Evolutionary conservation across 2,888 invertebrate genomes (phyloP).

Genomic region (Polietes domitor): DNA sequence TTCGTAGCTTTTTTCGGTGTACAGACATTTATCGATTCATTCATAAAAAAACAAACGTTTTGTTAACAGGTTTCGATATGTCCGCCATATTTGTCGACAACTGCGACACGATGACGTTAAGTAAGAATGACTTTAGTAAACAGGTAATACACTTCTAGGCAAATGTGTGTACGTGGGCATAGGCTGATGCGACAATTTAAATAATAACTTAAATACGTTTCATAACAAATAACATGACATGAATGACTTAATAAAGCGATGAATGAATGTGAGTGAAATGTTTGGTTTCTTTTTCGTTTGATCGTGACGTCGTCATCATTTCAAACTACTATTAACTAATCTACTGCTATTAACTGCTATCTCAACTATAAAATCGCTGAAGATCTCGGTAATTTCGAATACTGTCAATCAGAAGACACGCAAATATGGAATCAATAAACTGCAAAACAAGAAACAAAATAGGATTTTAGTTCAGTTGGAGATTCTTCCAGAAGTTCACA

Average conservation of each 20-base stretch:
- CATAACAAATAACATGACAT: background rate
- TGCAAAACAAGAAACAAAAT: constrained; percentile 59
- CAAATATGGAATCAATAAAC: constrained; percentile 74
- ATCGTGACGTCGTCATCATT: background rate
- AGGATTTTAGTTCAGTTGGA: background rate
- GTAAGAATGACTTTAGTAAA: background rate
- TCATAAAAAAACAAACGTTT: constrained; percentile 28
- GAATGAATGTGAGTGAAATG: background rate
- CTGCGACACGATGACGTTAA: background rate
- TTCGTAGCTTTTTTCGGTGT: background rate
- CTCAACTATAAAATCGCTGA: constrained; percentile 75
- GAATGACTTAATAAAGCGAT: background rate
- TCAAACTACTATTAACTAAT: background rate
- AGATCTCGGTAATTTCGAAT: constrained; percentile 76
- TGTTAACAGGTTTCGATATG: constrained; percentile 24
- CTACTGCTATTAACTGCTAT: background rate
- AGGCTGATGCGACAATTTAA: background rate
- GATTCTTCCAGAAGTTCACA: too few species aligned
- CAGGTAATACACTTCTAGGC: background rate
- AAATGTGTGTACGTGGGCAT: background rate
- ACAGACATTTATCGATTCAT: background rate
- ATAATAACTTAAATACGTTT: background rate
- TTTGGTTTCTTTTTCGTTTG: too few species aligned
- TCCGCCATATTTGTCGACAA: background rate
- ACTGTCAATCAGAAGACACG: constrained; percentile 76